phyloP scores from a whole-genome alignment of 2,113 vertebrate species.

The Pelecanus crispus region DNA sequence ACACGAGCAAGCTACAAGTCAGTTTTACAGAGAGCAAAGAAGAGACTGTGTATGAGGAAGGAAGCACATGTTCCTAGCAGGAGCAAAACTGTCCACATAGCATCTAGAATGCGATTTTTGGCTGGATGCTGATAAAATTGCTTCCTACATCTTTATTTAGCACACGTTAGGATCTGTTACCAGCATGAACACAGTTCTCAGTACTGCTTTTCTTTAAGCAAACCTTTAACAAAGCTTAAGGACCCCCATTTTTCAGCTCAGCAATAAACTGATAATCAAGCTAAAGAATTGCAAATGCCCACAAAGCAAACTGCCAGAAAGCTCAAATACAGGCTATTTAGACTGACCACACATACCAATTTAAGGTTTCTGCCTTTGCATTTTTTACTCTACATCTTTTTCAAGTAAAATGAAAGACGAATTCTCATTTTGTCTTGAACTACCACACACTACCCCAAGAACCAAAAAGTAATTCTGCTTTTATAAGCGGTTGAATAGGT shows the following conservation, averaged over 20 bases:
- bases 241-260: not conserved
- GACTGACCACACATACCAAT: not conserved
- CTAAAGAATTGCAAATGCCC: not conserved
- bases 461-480: not conserved
- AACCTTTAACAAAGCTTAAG: not conserved
- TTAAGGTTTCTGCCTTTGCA: not conserved
- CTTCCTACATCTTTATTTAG: not conserved
- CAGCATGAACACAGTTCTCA: not conserved
- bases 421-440: not conserved
- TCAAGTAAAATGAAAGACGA: not conserved
- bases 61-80: not conserved
- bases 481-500: not conserved
- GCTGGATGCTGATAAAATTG: not conserved
- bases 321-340: not conserved
- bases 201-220: not conserved
- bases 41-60: not conserved
- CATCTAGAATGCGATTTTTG: not conserved
- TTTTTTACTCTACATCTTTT: not conserved
- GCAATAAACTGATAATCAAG: not conserved
- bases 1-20: not conserved
- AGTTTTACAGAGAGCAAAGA: not conserved
- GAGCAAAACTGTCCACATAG: not conserved
- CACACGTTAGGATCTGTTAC: not conserved
- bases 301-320: not conserved
- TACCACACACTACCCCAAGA: not conserved